phyloP scores from a whole-genome alignment of 2,888 invertebrate species.

The Hecatera dysodea region DNA sequence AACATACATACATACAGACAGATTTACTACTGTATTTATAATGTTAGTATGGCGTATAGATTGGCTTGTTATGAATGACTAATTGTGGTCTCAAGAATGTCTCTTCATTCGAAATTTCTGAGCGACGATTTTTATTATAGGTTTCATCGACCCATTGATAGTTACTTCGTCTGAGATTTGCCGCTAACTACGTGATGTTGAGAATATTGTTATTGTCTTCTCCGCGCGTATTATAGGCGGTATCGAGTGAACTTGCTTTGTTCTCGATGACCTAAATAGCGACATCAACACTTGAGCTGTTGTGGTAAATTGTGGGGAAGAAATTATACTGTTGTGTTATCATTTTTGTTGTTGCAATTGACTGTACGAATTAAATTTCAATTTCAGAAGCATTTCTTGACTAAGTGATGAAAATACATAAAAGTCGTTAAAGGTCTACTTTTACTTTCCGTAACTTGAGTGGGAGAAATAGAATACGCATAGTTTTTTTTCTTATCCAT shows the following conservation, averaged over 20 bases:
- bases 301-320: constrained; percentile 30
- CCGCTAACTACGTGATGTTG: constrained; percentile 50
- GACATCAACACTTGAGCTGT: constrained; percentile 20
- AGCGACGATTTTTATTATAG: constrained; percentile 59
- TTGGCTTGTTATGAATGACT: constrained; percentile 77
- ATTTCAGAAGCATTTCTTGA: not conserved
- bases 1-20: not conserved
- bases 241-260: constrained; percentile 11
- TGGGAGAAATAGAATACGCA: too few species aligned
- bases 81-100: constrained; percentile 70
- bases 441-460: too few species aligned
- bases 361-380: not conserved
- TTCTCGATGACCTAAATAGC: constrained; percentile 25
- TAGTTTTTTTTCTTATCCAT: too few species aligned
- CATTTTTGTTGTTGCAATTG: not conserved
- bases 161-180: constrained; percentile 31
- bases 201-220: constrained; percentile 49
- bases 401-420: not conserved
- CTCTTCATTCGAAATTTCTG: constrained; percentile 59
- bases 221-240: constrained; percentile 6
- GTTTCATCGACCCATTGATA: constrained; percentile 48
- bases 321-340: not conserved
- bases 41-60: not conserved
- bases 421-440: too few species aligned
- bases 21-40: not conserved